These are phyloP conservation scores for Venturia canescens DNA, from an alignment of 1,140 invertebrate genomes.

Conservation along the genomic window DNA sequence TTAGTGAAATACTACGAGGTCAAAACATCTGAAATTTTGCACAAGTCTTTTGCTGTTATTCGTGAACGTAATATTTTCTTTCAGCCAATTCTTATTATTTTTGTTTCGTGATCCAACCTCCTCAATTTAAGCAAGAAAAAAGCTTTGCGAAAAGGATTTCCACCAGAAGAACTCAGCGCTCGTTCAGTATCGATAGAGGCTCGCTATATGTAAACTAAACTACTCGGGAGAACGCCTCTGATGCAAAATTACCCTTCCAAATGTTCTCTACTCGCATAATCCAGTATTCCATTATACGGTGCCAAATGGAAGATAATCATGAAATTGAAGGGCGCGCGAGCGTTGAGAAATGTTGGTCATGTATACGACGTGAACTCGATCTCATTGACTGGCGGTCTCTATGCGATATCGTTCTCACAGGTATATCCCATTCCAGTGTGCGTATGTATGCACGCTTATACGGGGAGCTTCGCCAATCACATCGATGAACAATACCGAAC, in stretches of 20 bases:
- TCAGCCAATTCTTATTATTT: too few relatives aligned
- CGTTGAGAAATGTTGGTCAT: constrained; percentile 12
- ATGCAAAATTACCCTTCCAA: not conserved
- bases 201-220: too few relatives aligned
- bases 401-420: constrained; percentile 12
- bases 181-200: too few relatives aligned
- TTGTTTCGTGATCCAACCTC: too few relatives aligned
- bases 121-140: too few relatives aligned
- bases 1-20: too few relatives aligned
- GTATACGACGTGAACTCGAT: not conserved
- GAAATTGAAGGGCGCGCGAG: not conserved
- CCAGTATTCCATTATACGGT: not conserved
- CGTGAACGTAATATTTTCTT: too few relatives aligned
- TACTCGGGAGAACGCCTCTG: not conserved
- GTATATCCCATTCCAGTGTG: not conserved
- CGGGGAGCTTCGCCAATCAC: not conserved
- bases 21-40: too few relatives aligned
- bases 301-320: constrained; percentile 27
- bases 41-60: too few relatives aligned
- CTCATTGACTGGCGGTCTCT: not conserved
- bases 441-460: not conserved
- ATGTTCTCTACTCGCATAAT: constrained; percentile 17
- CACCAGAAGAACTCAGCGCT: too few relatives aligned
- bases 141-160: too few relatives aligned
- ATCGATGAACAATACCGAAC: constrained; percentile 26